Percentiles rank a stretch among this genome's conserved stretches.
Conservation (phyloP, 2,113 vertebrate genomes). For the Phrynosoma platyrhinos region DNA sequence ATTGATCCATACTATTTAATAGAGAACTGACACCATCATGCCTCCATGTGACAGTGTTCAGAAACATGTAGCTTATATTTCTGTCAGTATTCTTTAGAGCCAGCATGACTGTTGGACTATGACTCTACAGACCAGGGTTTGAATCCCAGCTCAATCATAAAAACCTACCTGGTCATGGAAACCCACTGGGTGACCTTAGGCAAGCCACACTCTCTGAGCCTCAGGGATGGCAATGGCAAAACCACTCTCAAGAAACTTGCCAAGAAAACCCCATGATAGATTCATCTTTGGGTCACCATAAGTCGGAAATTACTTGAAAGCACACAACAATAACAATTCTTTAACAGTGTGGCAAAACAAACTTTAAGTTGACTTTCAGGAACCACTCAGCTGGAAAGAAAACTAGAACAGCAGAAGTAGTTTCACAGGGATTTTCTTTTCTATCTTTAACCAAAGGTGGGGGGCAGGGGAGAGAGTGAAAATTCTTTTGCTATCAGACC, state of each 20-base stretch:
- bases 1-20: not conserved
- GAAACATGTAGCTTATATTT: not conserved
- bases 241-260: too few species aligned
- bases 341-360: not conserved
- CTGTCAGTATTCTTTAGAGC: not conserved
- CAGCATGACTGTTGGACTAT: too few species aligned
- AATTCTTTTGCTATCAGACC: not conserved
- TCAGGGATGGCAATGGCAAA: too few species aligned
- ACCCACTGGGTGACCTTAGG: too few species aligned
- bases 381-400: not conserved
- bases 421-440: fast-evolving
- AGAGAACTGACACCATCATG: not conserved
- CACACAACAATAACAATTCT: not conserved
- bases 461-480: not conserved
- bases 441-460: not conserved
- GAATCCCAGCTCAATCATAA: too few species aligned
- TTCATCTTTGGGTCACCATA: too few species aligned
- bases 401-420: not conserved
- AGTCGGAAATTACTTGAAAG: too few species aligned
- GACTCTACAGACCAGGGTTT: too few species aligned
- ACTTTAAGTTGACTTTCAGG: not conserved
- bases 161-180: too few species aligned
- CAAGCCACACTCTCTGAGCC: too few species aligned
- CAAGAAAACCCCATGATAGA: too few species aligned
- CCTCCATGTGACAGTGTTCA: not conserved